phyloP scores from a whole-genome alignment of 1,140 invertebrate genomes.

The Steinernema khuongi region DNA sequence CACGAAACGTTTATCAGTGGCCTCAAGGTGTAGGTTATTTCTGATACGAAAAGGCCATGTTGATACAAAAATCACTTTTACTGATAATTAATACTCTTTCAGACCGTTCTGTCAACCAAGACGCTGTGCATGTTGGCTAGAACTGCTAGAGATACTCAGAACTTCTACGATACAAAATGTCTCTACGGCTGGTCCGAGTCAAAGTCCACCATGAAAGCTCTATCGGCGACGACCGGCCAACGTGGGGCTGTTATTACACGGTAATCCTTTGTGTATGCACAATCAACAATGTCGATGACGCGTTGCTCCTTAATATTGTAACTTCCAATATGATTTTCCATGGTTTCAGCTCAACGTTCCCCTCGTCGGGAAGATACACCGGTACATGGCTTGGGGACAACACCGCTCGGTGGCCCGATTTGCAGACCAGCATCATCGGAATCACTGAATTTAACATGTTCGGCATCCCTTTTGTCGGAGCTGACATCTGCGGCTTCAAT shows the following conservation, averaged over 20 bases:
- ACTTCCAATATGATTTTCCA: no score
- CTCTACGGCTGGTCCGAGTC: constrained; percentile 73
- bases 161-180: constrained; percentile 72
- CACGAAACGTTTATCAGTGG: constrained; percentile 28
- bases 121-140: constrained; percentile 77
- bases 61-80: neutral
- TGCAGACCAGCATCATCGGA: constrained; percentile 60
- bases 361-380: constrained; percentile 73
- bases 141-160: constrained; percentile 63
- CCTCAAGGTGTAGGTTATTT: constrained; percentile 7
- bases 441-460: constrained; percentile 71
- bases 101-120: constrained; percentile 63
- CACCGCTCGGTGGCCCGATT: constrained; percentile 61
- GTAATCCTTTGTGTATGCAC: constrained; percentile 20
- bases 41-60: neutral
- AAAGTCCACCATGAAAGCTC: constrained; percentile 63
- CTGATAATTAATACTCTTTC: neutral
- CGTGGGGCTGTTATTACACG: constrained; percentile 32
- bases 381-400: constrained; percentile 86
- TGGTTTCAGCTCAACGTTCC: constrained; percentile 68
- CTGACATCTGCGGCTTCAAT: constrained; percentile 60
- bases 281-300: constrained; percentile 36
- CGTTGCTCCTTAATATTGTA: no score
- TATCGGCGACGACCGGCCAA: constrained; percentile 28
- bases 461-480: constrained; percentile 65